Conservation (phyloP, 2,888 invertebrate species). For the Hesperia comma region DNA sequence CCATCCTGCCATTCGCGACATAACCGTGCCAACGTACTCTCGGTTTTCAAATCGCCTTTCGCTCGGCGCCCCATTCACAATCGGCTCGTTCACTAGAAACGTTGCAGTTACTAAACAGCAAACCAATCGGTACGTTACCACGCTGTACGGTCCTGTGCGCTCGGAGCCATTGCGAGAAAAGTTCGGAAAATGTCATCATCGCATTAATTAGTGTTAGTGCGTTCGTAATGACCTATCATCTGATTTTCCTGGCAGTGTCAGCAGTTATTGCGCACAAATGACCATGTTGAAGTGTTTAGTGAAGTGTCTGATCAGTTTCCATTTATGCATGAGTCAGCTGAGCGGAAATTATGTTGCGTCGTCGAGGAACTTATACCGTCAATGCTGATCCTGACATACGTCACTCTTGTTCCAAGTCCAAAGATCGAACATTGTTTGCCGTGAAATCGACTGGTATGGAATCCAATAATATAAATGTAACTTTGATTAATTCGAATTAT, state of each 20-base stretch:
- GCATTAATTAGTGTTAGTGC: constrained; percentile 44
- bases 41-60: constrained; percentile 76
- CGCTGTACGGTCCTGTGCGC: constrained; percentile 61
- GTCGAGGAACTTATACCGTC: constrained; percentile 76
- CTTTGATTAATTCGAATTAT: too few relatives aligned
- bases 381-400: constrained; percentile 65
- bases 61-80: constrained; percentile 64
- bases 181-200: constrained; percentile 55
- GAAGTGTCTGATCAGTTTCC: constrained; percentile 41
- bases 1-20: constrained; percentile 75
- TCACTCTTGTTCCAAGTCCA: constrained; percentile 54
- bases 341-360: constrained; percentile 67
- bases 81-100: constrained; percentile 60
- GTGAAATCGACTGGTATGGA: constrained; percentile 62
- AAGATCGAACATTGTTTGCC: constrained; percentile 53
- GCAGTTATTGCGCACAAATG: constrained; percentile 32
- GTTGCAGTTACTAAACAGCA: constrained; percentile 69
- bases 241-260: constrained; percentile 2
- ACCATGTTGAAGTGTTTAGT: constrained; percentile 46
- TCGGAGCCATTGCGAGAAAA: constrained; percentile 59
- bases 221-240: constrained; percentile 39
- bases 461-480: constrained; percentile 1
- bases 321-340: constrained; percentile 44
- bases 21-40: constrained; percentile 75
- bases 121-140: constrained; percentile 73